Evolutionary conservation across 1,140 invertebrate species (phyloP), one percentile per base, ranked within the genome.

Genomic region (Saccostrea echinata): DNA sequence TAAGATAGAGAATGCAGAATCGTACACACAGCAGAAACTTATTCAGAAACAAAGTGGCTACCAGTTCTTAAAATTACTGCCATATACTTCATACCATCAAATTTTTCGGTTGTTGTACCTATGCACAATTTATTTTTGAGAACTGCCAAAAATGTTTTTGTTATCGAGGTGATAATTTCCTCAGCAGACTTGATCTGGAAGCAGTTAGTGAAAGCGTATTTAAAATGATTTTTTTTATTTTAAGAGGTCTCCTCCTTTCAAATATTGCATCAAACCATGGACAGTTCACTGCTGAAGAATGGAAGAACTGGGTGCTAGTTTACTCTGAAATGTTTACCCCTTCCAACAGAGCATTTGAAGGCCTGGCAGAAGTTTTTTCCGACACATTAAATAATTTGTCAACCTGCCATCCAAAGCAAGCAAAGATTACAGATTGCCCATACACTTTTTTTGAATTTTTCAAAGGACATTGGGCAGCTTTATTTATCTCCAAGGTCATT

Each of bases 81-180:
- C 11, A 9, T 11, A 18, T 76, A 76, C 84, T 84, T 84, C 35
- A 33, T 27, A 27, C 21, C 82, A 13, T 16, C 30, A 1, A 35
- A 21, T 16, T 84, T 84, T 52, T 16, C 21, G 16, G 11, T 52
- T 3, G 21, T 64, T 27, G 84, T 61, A 18, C 84, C 84, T 21
- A 84, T 84, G 84, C 84, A 84, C 51, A 84, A 57, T 84, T 55
- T 84, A 2, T 84, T 84, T 24, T 27, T 84, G 21, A 55, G 84
- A 84, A 84, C 84, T 27, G 55, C 84, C 27, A 84, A 84, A 61
- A 12, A 16, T 21, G n/a, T 84, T 61, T 84, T 84, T 16, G 27
- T 3, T 0, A 24, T 24, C 64, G 57, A 11, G 21, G 64, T 13
- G 27, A 61, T 27, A 55, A 9, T 27, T 0, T 16, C 16, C 12